These are phyloP conservation scores for Zaprionus inermis DNA, from an alignment of 1,140 invertebrate genomes.

Conservation along the genomic window DNA sequence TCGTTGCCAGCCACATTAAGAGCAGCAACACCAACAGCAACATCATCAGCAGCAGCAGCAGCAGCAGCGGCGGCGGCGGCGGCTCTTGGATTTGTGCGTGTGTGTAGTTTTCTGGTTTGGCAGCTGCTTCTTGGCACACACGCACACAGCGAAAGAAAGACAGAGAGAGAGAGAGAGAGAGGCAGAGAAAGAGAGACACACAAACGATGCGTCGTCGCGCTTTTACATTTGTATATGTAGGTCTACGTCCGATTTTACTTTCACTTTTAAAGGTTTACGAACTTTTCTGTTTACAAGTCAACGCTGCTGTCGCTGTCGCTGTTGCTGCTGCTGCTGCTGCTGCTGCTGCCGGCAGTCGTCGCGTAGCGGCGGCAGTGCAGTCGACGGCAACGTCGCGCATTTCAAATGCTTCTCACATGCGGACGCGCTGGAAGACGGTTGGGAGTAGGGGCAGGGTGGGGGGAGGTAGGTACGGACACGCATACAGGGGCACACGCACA, in stretches of 20 bases:
- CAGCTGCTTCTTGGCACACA: constrained; percentile 75
- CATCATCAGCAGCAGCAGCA: too few relatives aligned
- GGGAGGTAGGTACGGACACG: constrained; percentile 3
- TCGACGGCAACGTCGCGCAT: constrained; percentile 39
- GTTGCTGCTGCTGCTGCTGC: neutral
- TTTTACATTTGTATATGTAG: constrained; percentile 81
- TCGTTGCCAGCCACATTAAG: constrained; percentile 36
- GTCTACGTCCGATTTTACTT: constrained; percentile 84
- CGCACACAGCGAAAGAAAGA: constrained; percentile 10
- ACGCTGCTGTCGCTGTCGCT: constrained; percentile 44
- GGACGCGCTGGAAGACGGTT: constrained; percentile 10
- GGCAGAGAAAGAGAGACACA: constrained; percentile 1
- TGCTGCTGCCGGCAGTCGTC: constrained; percentile 11
- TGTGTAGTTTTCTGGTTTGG: constrained; percentile 72
- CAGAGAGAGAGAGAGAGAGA: neutral
- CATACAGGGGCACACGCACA: neutral
- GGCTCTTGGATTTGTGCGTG: constrained; percentile 26
- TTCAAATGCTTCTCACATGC: constrained; percentile 60
- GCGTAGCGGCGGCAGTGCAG: constrained; percentile 20
- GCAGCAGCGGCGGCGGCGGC: constrained; percentile 22
- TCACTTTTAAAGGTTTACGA: constrained; percentile 84
- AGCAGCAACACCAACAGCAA: constrained; percentile 33
- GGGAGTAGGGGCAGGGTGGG: constrained; percentile 2
- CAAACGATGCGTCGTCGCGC: constrained; percentile 32
- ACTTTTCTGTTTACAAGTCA: constrained; percentile 84